These are phyloP conservation scores for Brachionus manjavacas DNA, from an alignment of 1,140 invertebrate genomes.

Conservation along the genomic window DNA sequence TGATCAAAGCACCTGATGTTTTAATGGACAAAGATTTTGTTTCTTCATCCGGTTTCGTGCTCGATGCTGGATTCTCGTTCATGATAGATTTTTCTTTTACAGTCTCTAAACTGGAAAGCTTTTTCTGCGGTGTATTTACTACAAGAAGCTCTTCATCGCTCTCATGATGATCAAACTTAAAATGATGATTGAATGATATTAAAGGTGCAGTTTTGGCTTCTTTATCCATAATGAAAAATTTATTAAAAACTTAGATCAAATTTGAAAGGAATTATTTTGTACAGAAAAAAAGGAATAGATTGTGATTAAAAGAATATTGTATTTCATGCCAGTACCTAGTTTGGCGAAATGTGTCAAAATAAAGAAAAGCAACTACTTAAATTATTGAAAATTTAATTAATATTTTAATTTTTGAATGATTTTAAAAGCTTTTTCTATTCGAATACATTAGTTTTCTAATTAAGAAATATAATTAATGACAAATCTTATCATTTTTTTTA, in stretches of 20 bases:
- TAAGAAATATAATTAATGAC: not conserved
- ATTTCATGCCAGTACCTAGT: not conserved
- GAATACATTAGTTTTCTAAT: conserved; percentile 12
- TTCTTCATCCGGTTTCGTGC: not conserved
- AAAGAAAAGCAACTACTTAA: not conserved
- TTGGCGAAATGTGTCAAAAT: not conserved
- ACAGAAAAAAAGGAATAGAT: not conserved
- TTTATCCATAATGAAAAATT: not conserved
- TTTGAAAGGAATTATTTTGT: not conserved
- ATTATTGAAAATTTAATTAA: conserved; percentile 7
- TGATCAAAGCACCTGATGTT: not conserved
- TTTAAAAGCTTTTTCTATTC: not conserved
- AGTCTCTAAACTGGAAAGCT: not conserved
- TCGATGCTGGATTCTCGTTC: not conserved
- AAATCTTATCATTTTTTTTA: not conserved
- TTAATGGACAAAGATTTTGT: not conserved
- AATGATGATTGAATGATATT: conserved; percentile 22
- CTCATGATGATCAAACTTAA: conserved; percentile 4
- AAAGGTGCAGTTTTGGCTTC: not conserved
- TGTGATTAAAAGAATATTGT: not conserved
- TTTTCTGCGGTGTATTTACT: conserved; percentile 25
- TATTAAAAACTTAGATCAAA: not conserved
- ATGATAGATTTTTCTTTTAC: not conserved
- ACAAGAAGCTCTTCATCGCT: conserved; percentile 34
- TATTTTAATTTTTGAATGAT: conserved; percentile 18